Base-by-base conservation (phyloP, 1,140 invertebrate species). In the Tetragonula clypearis region DNA sequence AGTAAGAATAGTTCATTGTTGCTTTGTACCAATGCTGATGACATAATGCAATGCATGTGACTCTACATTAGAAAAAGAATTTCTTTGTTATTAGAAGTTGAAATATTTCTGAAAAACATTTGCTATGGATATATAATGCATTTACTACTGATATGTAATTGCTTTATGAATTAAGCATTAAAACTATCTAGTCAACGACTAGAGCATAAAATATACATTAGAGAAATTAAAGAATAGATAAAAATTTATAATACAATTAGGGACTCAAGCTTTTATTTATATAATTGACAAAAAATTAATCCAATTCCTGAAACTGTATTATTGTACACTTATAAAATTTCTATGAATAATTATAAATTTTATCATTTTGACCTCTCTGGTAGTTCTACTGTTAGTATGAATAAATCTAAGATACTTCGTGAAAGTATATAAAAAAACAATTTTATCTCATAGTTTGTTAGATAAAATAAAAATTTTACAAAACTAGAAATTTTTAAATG, bases 11-110 rank as follows among this genome's bases (percentile, higher is more conserved):
- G 78, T 83, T 86, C 75, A 89, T 91, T 88, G 73, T 76, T 82
- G 82, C 73, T 89, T 91, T 89, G 84, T 91, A 86, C 19, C 19
- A 23, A 77, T 85, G 78, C 80, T 65, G 21, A 66, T 89, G 87
- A 86, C 83, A 77, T 69, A 76, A 87, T 85, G 66, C 49, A 60
- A 74, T 30, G 79, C 86, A 88, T 81, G 82, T 85, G 82, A 87
- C 86, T 82, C 23, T 55, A 66, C 19, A 75, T 23, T 68, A 26
- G 55, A 55, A 55, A 62, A 84, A 30, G 30, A 77, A 55, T 75
- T 68, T 62, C 15, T 55, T 71, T 62, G 12, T 56, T 55, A 76
- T 68, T 69, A 62, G 11, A 75, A 30, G n/a, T 72, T 69, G 11
- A 30, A 26, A 69, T n/a, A 8, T 55, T 62, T 69, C n/a, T 30